Base-by-base conservation (phyloP, 1,140 invertebrate genomes). In the Helicorthomorpha holstii region DNA sequence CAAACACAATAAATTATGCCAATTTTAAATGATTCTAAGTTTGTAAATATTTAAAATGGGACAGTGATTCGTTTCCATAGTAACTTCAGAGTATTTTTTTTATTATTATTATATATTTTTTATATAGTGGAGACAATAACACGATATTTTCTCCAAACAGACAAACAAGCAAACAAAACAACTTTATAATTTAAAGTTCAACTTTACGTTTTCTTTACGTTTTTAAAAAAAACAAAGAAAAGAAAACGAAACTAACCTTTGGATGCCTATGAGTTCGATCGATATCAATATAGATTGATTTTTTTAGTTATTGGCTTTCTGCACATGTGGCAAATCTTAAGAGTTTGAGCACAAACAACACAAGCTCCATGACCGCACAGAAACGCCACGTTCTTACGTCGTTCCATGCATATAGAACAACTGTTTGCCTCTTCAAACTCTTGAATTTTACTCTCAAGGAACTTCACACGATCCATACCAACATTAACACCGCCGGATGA, bases 301-400 rank as follows among this genome's bases (percentile, higher is more conserved):
- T 87, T 90, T 64, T 85, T 84, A 16, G 80, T 78, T 61, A 93
- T 91, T 4, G 80, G 78, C 68, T 87, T 83, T 29, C 89, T 75
- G 70, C 88, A 93, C 85, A 93, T 92, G 69, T 92, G 89, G 71
- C 89, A 93, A 4, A 77, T 83, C 61, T 77, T 79, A 1, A 93
- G 67, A 1, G 85, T 82, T 50, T 82, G 76, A 0, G 85, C 79
- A 63, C 89, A 93, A 48, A 78, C 75, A 27, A 80, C 77, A 69
- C 89, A 93, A 3, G 86, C 82, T 19, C 81, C 80, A 61, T 93
- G 89, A 4, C 89, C 89, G 66, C 89, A 93, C 0, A 90, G 68
- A 63, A 93, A 93, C 1, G 82, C 86, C 4, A 89, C 79, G 61
- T 86, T 85, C 29, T 82, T 69, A 54, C 78, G 74, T 19, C 83